A percentile compares a stretch with the other conserved stretches of the same genome.
These are phyloP conservation scores for Zaprionus bogoriensis DNA, from an alignment of 2,888 invertebrate species.

Conservation along the genomic window DNA sequence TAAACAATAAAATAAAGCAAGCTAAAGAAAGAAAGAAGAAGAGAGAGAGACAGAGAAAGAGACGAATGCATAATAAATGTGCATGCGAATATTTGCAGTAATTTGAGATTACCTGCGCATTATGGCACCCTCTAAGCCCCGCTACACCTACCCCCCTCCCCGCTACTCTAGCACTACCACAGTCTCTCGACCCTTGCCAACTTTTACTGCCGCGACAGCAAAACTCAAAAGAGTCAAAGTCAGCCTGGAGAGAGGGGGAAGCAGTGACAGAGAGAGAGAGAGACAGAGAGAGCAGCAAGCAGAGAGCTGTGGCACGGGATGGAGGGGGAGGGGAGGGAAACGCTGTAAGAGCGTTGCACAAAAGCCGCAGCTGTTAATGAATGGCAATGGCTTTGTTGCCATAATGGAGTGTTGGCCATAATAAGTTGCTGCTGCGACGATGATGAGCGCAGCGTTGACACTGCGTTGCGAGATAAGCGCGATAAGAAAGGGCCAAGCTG, in stretches of 20 bases:
- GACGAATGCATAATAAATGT: not conserved
- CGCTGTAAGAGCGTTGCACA: slow-evolving; percentile 35
- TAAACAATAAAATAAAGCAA: slow-evolving; percentile 62
- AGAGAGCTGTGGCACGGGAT: too few species aligned
- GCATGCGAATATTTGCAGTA: slow-evolving; percentile 65
- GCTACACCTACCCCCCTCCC: not conserved
- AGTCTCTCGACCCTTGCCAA: slow-evolving; percentile 43
- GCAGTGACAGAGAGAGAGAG: not conserved
- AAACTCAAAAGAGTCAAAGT: slow-evolving; percentile 41
- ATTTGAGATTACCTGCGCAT: slow-evolving; percentile 70
- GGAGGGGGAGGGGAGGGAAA: not conserved
- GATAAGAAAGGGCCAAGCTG: slow-evolving; percentile 51
- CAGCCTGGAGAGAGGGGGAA: not conserved
- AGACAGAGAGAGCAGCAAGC: not conserved
- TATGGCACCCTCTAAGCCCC: slow-evolving; percentile 37
- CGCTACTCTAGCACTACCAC: slow-evolving; percentile 5
- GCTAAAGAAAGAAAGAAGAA: slow-evolving; percentile 34
- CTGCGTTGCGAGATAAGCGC: slow-evolving; percentile 52
- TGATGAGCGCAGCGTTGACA: slow-evolving; percentile 57
- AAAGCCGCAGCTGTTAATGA: slow-evolving; percentile 70
- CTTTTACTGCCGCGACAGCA: slow-evolving; percentile 60
- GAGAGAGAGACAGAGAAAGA: not conserved
- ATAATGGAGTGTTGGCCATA: slow-evolving; percentile 74
- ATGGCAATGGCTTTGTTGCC: slow-evolving; percentile 69
- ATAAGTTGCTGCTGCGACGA: slow-evolving; percentile 41